A percentile compares a stretch with the other conserved stretches of the same genome.
Conservation (phyloP, 2,888 invertebrate genomes). For the Agrotis segetum region DNA sequence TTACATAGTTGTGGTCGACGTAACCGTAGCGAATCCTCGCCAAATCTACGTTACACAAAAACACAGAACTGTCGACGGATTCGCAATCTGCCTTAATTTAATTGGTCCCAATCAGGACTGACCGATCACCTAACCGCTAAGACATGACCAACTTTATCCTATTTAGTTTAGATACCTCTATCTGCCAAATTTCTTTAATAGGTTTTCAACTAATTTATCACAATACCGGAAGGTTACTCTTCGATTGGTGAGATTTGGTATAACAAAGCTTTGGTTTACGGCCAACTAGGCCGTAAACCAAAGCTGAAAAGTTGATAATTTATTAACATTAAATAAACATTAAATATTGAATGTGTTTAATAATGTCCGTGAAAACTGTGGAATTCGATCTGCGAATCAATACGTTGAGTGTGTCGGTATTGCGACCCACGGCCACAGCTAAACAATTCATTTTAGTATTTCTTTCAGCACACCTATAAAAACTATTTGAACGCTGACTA, state of each 20-base stretch:
- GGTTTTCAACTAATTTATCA: too few species aligned
- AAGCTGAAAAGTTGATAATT: background rate
- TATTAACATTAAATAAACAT: background rate
- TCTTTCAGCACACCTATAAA: slow-evolving; percentile 22
- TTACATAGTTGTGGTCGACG: slow-evolving; percentile 1
- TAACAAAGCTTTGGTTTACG: too few species aligned
- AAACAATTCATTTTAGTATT: slow-evolving; percentile 39
- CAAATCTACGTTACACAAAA: slow-evolving; percentile 3
- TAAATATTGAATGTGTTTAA: slow-evolving; percentile 17
- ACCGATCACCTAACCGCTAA: slow-evolving; percentile 8
- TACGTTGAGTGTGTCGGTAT: slow-evolving; percentile 21
- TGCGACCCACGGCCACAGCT: slow-evolving; percentile 14
- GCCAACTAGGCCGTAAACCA: background rate
- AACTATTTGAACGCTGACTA: slow-evolving; percentile 7
- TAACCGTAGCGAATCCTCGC: slow-evolving; percentile 5
- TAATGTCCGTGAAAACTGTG: slow-evolving; percentile 64
- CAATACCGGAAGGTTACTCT: too few species aligned
- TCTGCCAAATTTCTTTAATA: too few species aligned
- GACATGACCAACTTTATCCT: background rate
- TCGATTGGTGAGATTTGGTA: too few species aligned
- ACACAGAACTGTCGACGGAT: slow-evolving; percentile 1
- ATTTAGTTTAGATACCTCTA: background rate
- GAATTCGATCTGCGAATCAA: slow-evolving; percentile 65
- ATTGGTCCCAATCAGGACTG: slow-evolving; percentile 10
- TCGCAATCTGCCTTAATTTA: slow-evolving; percentile 31